Base-by-base conservation (phyloP, 2,888 invertebrate species). In the Torymus tubicola region DNA sequence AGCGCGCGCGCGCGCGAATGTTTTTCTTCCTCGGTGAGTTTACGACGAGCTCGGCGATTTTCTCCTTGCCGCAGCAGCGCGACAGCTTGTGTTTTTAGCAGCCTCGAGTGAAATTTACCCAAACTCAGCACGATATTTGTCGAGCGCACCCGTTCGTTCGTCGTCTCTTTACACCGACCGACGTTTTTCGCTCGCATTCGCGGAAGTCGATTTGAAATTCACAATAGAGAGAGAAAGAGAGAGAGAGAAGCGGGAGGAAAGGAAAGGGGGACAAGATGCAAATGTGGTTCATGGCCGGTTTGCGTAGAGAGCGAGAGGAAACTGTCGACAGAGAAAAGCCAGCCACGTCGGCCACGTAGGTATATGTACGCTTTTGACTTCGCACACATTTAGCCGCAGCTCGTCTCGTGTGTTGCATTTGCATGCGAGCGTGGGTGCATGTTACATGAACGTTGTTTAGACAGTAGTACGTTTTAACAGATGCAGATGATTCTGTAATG, bases 191-290 rank as follows among this genome's bases (percentile, higher is more conserved):
- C 21, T 24, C 61, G 8, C 2, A 3, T 12, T 13, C 18, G 42
- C 31, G 50, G 24, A 68, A 75, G 52, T 75, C 63, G 63, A 57
- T 57, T 77, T 77, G 16, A 64, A 77, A 70, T 70, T 77, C 77
- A 64, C 57, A 55, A 69, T 69, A 55, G 55, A 75, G 12, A 52
- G 16, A 55, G 52, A 55, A 57, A 57, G 42, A 50, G 50, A 55
- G 57, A 8, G 50, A 61, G 13, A 55, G 42, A 42, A 42, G 42
- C 57, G 63, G 63, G 68, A 55, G 55, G 13, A 52, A 13, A 55
- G 52, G 42, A 57, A 31, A 18, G 18, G 50, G 31, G 57, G 12
- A 24, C 52, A 8, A 55, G 42, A 70, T 77, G 77, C 70, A 68
- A 70, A 77, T 70, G 52, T 42, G 63, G 69, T 18, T 76, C 76